These are phyloP conservation scores for Sisyra terminalis DNA, from an alignment of 2,888 invertebrate species.

Conservation along the genomic window DNA sequence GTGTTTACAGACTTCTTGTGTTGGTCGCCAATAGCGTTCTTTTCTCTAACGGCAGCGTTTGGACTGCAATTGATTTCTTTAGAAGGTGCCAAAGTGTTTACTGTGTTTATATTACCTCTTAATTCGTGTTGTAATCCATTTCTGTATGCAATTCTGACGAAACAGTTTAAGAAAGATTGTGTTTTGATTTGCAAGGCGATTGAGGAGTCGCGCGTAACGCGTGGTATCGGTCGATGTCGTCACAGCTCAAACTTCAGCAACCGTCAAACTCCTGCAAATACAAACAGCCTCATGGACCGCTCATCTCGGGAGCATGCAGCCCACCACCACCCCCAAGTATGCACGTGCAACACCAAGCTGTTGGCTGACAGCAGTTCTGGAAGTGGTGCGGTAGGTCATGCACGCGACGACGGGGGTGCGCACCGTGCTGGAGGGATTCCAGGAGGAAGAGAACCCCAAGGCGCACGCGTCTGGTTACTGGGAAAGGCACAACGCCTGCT, in stretches of 20 bases:
- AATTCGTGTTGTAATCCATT: conserved; percentile 98
- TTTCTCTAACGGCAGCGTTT: conserved; percentile 84
- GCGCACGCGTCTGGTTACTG: conserved; percentile 26
- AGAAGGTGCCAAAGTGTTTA: conserved; percentile 91
- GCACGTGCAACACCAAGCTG: conserved; percentile 38
- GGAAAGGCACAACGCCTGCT: conserved; percentile 33
- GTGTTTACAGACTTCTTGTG: conserved; percentile 96
- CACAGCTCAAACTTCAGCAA: conserved; percentile 81
- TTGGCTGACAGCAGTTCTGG: conserved; percentile 32
- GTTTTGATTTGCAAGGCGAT: conserved; percentile 90
- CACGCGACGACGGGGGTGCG: conserved; percentile 17
- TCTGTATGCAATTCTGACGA: conserved; percentile 92
- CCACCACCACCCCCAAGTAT: conserved; percentile 31
- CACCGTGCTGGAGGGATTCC: conserved; percentile 12
- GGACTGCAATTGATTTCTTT: conserved; percentile 80
- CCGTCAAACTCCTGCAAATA: conserved; percentile 73
- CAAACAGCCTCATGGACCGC: conserved; percentile 66
- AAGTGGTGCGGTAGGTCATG: conserved; percentile 16
- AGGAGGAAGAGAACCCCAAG: conserved; percentile 11
- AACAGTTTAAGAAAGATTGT: conserved; percentile 96
- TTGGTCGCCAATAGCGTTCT: conserved; percentile 96
- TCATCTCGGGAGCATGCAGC: conserved; percentile 49
- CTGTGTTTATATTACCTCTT: conserved; percentile 87
- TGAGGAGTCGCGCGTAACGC: conserved; percentile 81
- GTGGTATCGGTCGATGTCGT: conserved; percentile 71